Evolutionary conservation across 2,888 invertebrate genomes (phyloP).

Genomic region (Oxytorus armatus): DNA sequence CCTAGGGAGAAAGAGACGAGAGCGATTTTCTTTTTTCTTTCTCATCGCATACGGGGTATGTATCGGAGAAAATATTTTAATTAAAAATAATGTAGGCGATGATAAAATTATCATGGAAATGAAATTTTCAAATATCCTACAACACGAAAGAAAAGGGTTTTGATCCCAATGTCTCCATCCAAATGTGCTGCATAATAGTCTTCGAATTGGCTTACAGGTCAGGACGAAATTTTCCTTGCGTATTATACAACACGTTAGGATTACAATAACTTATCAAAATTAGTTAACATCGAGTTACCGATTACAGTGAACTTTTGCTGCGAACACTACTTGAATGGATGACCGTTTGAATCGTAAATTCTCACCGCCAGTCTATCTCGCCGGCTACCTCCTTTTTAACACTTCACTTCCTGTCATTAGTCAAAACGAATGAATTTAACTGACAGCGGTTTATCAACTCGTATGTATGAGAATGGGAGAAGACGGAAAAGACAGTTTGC

Average conservation of each 20-base stretch:
- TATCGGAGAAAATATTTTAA: too few species aligned
- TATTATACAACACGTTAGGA: too few species aligned
- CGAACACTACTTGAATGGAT: too few species aligned
- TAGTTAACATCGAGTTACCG: too few species aligned
- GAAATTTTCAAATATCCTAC: neutral
- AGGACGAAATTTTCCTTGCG: too few species aligned
- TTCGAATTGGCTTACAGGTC: too few species aligned
- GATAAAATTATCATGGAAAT: neutral
- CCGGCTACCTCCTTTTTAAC: slow-evolving; percentile 66
- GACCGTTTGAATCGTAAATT: slow-evolving; percentile 71
- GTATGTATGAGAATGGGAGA: neutral
- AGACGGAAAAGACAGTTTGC: slow-evolving; percentile 27
- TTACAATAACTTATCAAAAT: too few species aligned
- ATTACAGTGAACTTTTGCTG: too few species aligned
- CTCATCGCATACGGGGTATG: too few species aligned
- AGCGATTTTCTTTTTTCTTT: slow-evolving; percentile 6
- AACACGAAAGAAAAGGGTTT: too few species aligned
- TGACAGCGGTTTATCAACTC: slow-evolving; percentile 75
- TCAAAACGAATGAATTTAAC: slow-evolving; percentile 77
- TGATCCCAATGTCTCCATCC: too few species aligned
- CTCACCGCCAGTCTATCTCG: slow-evolving; percentile 37
- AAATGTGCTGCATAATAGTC: too few species aligned
- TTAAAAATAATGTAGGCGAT: slow-evolving; percentile 10
- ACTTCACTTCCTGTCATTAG: slow-evolving; percentile 71
- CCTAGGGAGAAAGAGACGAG: neutral